Evolutionary conservation across 2,113 vertebrate species (phyloP).

Genomic region (Syngnathus floridae): DNA sequence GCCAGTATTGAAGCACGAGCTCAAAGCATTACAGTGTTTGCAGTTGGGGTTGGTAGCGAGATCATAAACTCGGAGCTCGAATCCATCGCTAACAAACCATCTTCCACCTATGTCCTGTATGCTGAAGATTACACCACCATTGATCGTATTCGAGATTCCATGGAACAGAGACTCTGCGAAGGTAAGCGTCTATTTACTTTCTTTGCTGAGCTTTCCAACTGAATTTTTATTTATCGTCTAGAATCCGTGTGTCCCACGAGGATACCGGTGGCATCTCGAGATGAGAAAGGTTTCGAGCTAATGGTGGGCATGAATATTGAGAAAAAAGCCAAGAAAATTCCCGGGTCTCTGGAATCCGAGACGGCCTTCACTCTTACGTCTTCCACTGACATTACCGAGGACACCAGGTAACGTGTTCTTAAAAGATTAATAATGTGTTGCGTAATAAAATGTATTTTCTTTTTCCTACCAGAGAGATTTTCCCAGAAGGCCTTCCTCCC

Average conservation of each 20-base stretch:
- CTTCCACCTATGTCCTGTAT: conserved; percentile 69
- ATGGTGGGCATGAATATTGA: conserved; percentile 71
- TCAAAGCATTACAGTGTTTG: conserved; percentile 68
- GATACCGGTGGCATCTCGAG: conserved; percentile 74
- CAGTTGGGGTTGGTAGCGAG: conserved; percentile 74
- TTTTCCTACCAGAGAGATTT: conserved; percentile 63
- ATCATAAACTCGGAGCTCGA: conserved; percentile 72
- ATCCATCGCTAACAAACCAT: conserved; percentile 72
- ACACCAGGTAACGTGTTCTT: conserved; percentile 59
- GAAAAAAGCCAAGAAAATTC: conserved; percentile 61
- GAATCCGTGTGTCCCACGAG: conserved; percentile 77
- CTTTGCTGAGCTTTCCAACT: not conserved
- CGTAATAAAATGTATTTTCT: not conserved
- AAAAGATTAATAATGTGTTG: not conserved
- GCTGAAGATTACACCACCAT: conserved; percentile 75
- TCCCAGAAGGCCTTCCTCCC: conserved; percentile 76
- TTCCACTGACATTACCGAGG: conserved; percentile 66
- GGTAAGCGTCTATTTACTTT: conserved; percentile 40
- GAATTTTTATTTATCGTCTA: conserved; percentile 21
- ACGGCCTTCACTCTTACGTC: conserved; percentile 60
- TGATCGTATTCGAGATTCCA: conserved; percentile 67
- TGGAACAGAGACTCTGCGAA: conserved; percentile 77
- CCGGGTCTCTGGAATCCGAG: conserved; percentile 68
- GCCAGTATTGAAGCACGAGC: conserved; percentile 65
- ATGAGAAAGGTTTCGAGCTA: conserved; percentile 78